Evolutionary conservation across 2,888 invertebrate species (phyloP).

Genomic region (Anoncus sp.): DNA sequence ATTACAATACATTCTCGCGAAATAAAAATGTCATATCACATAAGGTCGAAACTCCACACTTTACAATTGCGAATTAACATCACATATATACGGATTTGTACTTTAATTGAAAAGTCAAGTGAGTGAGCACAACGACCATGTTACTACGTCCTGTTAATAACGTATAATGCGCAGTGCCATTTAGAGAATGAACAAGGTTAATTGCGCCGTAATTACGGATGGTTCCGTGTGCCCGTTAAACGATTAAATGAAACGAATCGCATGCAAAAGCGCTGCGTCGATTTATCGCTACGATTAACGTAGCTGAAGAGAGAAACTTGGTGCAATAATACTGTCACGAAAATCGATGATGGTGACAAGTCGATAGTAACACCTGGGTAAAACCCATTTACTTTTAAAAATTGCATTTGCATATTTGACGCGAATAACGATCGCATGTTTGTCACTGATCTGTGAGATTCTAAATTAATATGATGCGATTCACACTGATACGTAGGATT

Average conservation of each 20-base stretch:
- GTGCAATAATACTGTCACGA: conserved; percentile 4
- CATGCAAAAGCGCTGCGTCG: neutral
- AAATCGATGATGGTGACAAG: conserved; percentile 33
- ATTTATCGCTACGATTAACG: conserved; percentile 5
- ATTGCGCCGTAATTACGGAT: conserved; percentile 16
- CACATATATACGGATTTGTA: too few species aligned
- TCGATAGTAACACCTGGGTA: conserved; percentile 21
- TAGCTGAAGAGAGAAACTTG: neutral
- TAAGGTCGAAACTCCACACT: too few species aligned
- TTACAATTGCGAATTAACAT: too few species aligned
- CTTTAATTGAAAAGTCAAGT: too few species aligned
- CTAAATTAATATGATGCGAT: conserved; percentile 40
- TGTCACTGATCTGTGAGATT: conserved; percentile 29
- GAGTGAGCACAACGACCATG: neutral
- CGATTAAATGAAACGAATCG: conserved; percentile 23
- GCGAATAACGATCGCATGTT: conserved; percentile 24
- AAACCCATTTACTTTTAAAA: conserved; percentile 12
- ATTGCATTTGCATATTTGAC: conserved; percentile 7
- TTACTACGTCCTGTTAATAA: neutral
- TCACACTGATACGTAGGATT: conserved; percentile 13
- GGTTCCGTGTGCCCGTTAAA: neutral
- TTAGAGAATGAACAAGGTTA: conserved; percentile 19
- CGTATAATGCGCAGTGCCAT: neutral
- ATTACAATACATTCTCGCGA: too few species aligned
- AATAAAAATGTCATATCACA: too few species aligned